Evolutionary conservation across 2,113 vertebrate species (phyloP).

Genomic region (Castor canadensis): DNA sequence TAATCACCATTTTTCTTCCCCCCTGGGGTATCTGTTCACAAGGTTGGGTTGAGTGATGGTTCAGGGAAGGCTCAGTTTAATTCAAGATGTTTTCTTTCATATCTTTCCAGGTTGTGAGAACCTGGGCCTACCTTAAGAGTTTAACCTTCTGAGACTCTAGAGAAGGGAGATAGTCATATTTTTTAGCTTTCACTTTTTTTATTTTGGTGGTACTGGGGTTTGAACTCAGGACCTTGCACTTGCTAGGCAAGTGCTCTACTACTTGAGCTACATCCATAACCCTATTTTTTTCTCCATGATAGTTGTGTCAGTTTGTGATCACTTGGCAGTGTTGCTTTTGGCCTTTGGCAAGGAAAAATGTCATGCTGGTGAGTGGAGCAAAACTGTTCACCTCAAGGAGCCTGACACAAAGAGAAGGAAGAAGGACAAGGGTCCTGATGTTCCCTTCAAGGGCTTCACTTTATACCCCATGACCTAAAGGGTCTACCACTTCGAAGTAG

Average conservation of each 20-base stretch:
- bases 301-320: background rate
- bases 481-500: background rate
- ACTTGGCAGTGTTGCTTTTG: background rate
- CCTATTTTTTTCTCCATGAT: background rate
- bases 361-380: background rate
- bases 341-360: background rate
- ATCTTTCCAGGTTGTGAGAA: background rate
- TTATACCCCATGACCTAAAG: background rate
- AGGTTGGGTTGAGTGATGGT: rapidly evolving
- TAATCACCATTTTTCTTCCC: background rate
- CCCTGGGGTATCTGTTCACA: rapidly evolving
- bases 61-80: background rate
- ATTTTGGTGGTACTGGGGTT: too few relatives aligned
- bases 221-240: too few relatives aligned
- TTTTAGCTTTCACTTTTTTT: too few relatives aligned
- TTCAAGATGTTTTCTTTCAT: background rate
- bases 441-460: background rate
- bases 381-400: background rate
- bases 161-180: background rate
- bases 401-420: background rate
- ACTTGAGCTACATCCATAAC: too few relatives aligned
- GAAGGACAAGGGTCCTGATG: rapidly evolving
- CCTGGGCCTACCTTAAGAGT: background rate
- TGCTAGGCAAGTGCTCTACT: too few relatives aligned
- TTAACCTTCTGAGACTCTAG: background rate